phyloP scores from a whole-genome alignment of 2,797 vertebrate genomes.

The Amniataba percoides region DNA sequence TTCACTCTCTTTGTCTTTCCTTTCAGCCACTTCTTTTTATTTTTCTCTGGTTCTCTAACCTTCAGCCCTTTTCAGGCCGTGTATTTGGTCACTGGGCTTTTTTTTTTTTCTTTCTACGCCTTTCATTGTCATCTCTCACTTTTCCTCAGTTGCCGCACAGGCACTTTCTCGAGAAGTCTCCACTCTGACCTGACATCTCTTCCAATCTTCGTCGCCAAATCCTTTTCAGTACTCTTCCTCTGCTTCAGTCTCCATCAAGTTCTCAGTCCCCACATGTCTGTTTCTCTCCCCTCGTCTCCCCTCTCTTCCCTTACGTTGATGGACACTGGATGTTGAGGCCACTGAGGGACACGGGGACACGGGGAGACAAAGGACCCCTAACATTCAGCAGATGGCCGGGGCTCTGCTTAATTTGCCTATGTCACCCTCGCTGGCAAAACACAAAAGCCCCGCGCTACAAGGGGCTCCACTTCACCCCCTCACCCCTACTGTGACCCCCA shows the following conservation, averaged over 20 bases:
- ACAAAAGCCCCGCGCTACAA: conserved; percentile 64
- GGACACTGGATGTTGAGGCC: conserved; percentile 51
- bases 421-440: conserved; percentile 64
- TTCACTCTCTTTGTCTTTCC: conserved; percentile 48
- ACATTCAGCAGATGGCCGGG: conserved; percentile 77
- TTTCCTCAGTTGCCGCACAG: conserved; percentile 15
- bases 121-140: conserved; percentile 44
- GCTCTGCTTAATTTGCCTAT: conserved; percentile 72
- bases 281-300: too few relatives aligned
- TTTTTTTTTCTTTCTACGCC: conserved; percentile 31
- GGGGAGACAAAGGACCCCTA: conserved; percentile 66
- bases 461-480: conserved; percentile 65
- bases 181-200: conserved; percentile 50
- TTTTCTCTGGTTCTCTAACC: conserved; percentile 52
- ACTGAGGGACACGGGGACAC: conserved; percentile 45
- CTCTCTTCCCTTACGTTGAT: conserved; percentile 15
- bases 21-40: conserved; percentile 35
- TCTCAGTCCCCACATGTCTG: neutral
- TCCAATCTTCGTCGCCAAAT: conserved; percentile 20
- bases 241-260: conserved; percentile 24
- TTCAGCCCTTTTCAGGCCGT: conserved; percentile 45
- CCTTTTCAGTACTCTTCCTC: conserved; percentile 28
- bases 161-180: conserved; percentile 42
- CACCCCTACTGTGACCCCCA: conserved; percentile 60
- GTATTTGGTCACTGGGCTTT: conserved; percentile 36